Conservation (phyloP, 2,888 invertebrate genomes). For the Thalpophila matura region DNA sequence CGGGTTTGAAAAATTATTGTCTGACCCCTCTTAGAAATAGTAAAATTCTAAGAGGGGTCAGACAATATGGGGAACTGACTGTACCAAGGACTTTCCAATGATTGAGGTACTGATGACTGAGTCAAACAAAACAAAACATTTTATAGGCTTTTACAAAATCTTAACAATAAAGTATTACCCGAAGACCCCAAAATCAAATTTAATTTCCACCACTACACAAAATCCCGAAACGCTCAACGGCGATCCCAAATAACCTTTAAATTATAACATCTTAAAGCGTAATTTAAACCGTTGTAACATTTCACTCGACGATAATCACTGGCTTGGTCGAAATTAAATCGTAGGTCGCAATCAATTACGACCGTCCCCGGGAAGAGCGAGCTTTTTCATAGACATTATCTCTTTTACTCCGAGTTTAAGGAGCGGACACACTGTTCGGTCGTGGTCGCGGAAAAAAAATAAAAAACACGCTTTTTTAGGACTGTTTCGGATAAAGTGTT, state of each 20-base stretch:
- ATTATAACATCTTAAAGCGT: slow-evolving; percentile 54
- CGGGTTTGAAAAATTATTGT: too few relatives aligned
- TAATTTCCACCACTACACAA: slow-evolving; percentile 35
- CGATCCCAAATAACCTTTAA: slow-evolving; percentile 49
- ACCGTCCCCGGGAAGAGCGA: slow-evolving; percentile 51
- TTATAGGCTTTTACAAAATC: slow-evolving; percentile 9
- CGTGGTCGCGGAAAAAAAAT: not conserved
- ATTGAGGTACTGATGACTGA: too few relatives aligned
- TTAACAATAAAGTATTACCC: slow-evolving; percentile 18
- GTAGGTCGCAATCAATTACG: slow-evolving; percentile 72
- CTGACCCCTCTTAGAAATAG: too few relatives aligned
- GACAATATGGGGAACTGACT: too few relatives aligned
- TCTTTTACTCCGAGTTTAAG: slow-evolving; percentile 52
- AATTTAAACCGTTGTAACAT: slow-evolving; percentile 51
- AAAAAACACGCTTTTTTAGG: too few relatives aligned
- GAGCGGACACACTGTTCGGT: slow-evolving; percentile 9
- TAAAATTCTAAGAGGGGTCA: too few relatives aligned
- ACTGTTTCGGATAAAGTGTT: too few relatives aligned
- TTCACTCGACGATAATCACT: slow-evolving; percentile 64
- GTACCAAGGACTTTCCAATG: too few relatives aligned
- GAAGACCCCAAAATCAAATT: slow-evolving; percentile 37
- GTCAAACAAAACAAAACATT: not conserved
- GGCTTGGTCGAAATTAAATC: slow-evolving; percentile 71
- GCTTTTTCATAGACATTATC: slow-evolving; percentile 68
- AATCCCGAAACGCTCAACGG: slow-evolving; percentile 41